Evolutionary conservation across 2,888 invertebrate species (phyloP), one percentile per base, ranked within the genome.

Genomic region (Limnephilus rhombicus): DNA sequence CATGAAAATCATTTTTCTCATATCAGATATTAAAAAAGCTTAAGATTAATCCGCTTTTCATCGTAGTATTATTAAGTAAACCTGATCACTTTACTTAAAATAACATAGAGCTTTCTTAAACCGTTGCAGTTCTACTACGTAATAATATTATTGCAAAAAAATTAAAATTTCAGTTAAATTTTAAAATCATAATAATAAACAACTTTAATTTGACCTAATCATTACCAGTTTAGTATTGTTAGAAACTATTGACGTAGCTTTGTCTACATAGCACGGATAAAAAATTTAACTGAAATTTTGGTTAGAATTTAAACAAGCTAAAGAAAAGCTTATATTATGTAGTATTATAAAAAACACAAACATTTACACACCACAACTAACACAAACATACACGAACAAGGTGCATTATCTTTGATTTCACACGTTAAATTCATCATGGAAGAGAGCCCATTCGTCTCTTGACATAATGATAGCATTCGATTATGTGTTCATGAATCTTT

Each of bases 151-250:
- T n/a, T n/a, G 7, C 34, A 83, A 83, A 83, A 34, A 34, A 15
- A n/a, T 83, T 83, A 34, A 83, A 83, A 83, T 83, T 83, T 83
- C 83, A 83, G 83, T 83, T 83, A 83, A 83, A 83, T 83, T 31
- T 37, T 7, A 68, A 24, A 31, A 37, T 24, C 37, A 37, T 11
- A 24, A 12, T 15, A 11, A 37, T 83, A 34, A 83, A 34, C 15
- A 7, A 83, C 18, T 12, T 9, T 15, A 37, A 12, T 49, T 49
- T 82, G 7, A 13, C 11, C 12, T 15, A 82, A 82, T 34, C 5
- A 34, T 0, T 41, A 41, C 41, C n/a, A 31, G 3, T 37, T 37
- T 37, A 37, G 41, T 37, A 37, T 37, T 37, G 37, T 68, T n/a
- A 24, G 68, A 68, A n/a, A 24, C n/a, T 68, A 9, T 68, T 24